These are phyloP conservation scores for Mechanitis mazaeus DNA, from an alignment of 2,888 invertebrate species.

Conservation along the genomic window DNA sequence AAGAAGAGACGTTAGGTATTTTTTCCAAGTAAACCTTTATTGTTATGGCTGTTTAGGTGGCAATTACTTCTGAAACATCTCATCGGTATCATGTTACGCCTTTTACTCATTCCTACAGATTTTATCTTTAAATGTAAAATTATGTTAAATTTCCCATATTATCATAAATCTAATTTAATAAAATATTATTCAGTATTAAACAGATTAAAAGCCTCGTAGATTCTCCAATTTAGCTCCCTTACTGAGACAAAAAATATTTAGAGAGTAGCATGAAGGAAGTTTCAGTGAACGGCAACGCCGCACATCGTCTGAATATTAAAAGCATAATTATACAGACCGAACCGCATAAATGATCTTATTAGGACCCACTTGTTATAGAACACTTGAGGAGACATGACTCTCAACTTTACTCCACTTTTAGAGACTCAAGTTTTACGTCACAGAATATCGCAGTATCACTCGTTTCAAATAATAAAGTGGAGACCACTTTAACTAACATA, in stretches of 20 bases:
- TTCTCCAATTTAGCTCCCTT: slow-evolving; percentile 21
- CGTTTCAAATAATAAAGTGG: slow-evolving; percentile 31
- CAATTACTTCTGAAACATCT: no score
- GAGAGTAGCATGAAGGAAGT: slow-evolving; percentile 55
- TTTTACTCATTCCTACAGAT: no score
- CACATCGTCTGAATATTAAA: slow-evolving; percentile 68
- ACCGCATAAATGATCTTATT: slow-evolving; percentile 60
- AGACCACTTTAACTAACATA: slow-evolving; percentile 34
- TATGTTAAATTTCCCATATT: no score
- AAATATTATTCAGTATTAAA: no score
- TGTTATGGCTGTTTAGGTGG: slow-evolving; percentile 33
- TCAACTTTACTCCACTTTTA: slow-evolving; percentile 26
- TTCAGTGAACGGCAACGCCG: slow-evolving; percentile 45
- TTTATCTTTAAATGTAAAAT: no score
- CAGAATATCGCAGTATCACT: slow-evolving; percentile 30
- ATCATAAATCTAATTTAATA: no score
- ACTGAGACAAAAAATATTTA: slow-evolving; percentile 48
- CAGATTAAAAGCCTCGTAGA: slow-evolving; percentile 51
- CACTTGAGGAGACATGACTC: slow-evolving; percentile 47
- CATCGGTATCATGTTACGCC: no score
- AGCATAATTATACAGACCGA: slow-evolving; percentile 60
- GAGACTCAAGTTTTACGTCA: slow-evolving; percentile 25
- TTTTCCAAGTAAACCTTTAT: slow-evolving; percentile 45
- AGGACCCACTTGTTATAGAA: slow-evolving; percentile 43
- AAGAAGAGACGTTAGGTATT: slow-evolving; percentile 52